Conservation (phyloP, 2,797 vertebrate genomes). For the Cygnus olor region DNA sequence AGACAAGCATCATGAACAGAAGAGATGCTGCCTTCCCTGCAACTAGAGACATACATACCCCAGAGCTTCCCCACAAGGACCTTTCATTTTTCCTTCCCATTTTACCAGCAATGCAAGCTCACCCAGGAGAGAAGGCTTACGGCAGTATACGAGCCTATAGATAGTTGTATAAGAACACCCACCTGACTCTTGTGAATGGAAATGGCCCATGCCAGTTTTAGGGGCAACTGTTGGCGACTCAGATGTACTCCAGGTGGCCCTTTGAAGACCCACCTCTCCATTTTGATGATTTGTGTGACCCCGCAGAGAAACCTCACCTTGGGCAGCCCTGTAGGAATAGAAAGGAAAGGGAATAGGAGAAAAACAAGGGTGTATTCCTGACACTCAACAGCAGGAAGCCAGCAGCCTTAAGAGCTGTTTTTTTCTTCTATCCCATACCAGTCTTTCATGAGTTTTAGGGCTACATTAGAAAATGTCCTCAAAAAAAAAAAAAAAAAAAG, state of each 20-base stretch:
- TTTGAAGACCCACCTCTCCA: conserved; percentile 91
- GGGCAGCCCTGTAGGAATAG: conserved; percentile 83
- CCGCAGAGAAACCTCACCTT: conserved; percentile 92
- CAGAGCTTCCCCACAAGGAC: background rate
- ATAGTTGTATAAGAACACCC: background rate
- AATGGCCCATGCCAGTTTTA: conserved; percentile 97
- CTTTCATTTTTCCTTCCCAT: background rate
- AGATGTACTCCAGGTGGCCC: conserved; percentile 83
- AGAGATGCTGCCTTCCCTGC: background rate
- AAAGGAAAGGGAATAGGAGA: background rate
- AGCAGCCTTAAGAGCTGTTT: background rate
- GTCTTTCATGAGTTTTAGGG: background rate
- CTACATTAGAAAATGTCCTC: background rate
- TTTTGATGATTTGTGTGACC: conserved; percentile 84
- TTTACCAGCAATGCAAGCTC: background rate
- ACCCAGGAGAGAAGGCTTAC: background rate
- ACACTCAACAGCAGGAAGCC: background rate
- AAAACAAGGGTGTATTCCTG: background rate
- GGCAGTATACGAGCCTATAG: background rate
- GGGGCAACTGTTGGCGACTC: conserved; percentile 91
- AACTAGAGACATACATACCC: background rate
- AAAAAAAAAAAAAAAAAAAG: background rate
- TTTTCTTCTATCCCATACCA: background rate
- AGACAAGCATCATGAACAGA: background rate
- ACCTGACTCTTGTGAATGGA: conserved; percentile 99